Evolutionary conservation across 1,140 invertebrate genomes (phyloP).

Genomic region (Lepidurus apus): DNA sequence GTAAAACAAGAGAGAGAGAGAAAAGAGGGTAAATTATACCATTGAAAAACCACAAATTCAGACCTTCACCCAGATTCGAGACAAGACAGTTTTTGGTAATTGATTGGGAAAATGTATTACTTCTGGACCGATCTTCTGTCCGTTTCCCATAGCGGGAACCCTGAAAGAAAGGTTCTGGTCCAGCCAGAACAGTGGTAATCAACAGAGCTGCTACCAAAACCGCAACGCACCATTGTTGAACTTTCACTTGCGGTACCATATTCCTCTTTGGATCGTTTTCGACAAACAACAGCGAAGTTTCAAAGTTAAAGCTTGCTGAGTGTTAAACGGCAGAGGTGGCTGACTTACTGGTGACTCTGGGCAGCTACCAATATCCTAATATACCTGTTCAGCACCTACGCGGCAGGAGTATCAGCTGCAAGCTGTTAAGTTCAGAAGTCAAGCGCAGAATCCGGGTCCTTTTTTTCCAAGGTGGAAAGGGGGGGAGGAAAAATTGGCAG

Average conservation of each 20-base stretch:
- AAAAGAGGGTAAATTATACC: neutral
- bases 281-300: neutral
- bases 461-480: neutral
- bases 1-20: neutral
- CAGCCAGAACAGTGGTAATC: slow-evolving; percentile 23
- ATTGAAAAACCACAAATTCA: neutral
- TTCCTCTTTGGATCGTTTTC: too few relatives aligned
- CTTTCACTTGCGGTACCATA: neutral
- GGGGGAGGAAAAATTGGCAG: neutral
- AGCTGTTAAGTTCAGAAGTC: neutral
- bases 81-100: neutral
- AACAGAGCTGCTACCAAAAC: slow-evolving; percentile 28
- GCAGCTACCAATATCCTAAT: slow-evolving; percentile 7
- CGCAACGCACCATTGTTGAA: slow-evolving; percentile 23
- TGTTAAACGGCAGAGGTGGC: neutral
- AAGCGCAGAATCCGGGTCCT: neutral
- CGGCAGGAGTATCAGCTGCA: neutral
- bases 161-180: slow-evolving; percentile 30
- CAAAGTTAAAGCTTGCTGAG: neutral
- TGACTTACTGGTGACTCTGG: neutral
- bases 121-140: slow-evolving; percentile 25
- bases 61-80: slow-evolving; percentile 20
- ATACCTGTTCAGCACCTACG: slow-evolving; percentile 12
- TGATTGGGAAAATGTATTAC: neutral
- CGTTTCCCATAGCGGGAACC: slow-evolving; percentile 31